Percentiles rank a stretch among this genome's conserved stretches.
These are phyloP conservation scores for Hyposoter didymator DNA, from an alignment of 2,888 invertebrate genomes.

Conservation along the genomic window DNA sequence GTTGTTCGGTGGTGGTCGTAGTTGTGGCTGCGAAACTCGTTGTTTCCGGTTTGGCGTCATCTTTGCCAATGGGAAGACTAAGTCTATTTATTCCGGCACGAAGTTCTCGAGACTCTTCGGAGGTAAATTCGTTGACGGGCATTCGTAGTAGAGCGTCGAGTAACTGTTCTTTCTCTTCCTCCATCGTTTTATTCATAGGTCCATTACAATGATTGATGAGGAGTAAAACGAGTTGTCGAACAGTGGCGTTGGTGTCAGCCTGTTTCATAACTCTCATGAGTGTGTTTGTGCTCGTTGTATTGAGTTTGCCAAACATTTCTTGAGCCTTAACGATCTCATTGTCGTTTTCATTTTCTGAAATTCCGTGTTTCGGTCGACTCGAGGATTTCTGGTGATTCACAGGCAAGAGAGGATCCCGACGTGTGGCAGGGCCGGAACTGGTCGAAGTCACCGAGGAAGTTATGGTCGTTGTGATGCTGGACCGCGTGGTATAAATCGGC, in stretches of 20 bases:
- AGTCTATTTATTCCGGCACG: conserved; percentile 78
- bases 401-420: conserved; percentile 41
- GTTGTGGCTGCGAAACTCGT: conserved; percentile 65
- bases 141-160: conserved; percentile 89
- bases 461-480: conserved; percentile 79
- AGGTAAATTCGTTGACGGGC: conserved; percentile 84
- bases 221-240: conserved; percentile 89
- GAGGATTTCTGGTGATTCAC: conserved; percentile 2
- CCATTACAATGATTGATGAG: conserved; percentile 92
- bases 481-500: conserved; percentile 77
- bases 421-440: conserved; percentile 56
- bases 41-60: conserved; percentile 60
- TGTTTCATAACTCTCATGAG: conserved; percentile 93
- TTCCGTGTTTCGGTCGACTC: conserved; percentile 67
- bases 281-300: conserved; percentile 90
- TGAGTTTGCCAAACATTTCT: conserved; percentile 91
- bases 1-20: conserved; percentile 70
- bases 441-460: conserved; percentile 78
- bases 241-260: conserved; percentile 91
- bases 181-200: conserved; percentile 89
- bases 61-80: conserved; percentile 74
- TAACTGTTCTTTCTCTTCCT: conserved; percentile 89
- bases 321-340: conserved; percentile 90
- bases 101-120: conserved; percentile 83
- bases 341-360: conserved; percentile 87